Conservation (phyloP, 1,140 invertebrate species). For the Saxidomus purpurata region DNA sequence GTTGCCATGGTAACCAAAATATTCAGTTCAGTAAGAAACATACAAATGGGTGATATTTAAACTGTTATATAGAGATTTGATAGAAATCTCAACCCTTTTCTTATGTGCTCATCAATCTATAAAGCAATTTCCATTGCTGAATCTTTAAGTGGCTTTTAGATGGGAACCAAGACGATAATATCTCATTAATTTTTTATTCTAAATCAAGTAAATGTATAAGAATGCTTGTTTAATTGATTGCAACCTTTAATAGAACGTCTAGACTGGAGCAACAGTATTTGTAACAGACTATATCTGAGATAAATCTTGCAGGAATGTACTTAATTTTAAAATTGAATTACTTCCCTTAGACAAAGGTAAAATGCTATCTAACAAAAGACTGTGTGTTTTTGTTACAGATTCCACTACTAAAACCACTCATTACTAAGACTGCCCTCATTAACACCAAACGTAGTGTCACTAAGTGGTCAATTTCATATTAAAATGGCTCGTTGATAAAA, state of each 20-base stretch:
- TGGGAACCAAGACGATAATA: not conserved
- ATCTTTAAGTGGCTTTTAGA: not conserved
- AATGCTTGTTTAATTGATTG: slow-evolving; percentile 19
- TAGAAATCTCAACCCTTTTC: slow-evolving; percentile 41
- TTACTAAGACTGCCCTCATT: too few relatives aligned
- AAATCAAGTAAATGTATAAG: not conserved
- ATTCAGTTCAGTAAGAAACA: slow-evolving; percentile 56
- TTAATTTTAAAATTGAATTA: not conserved
- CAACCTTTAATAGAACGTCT: not conserved
- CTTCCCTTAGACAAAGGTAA: slow-evolving; percentile 13
- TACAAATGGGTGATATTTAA: slow-evolving; percentile 60
- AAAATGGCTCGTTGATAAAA: too few relatives aligned
- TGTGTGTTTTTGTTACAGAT: too few relatives aligned
- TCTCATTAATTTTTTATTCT: not conserved
- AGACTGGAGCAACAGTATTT: not conserved
- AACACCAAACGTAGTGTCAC: too few relatives aligned
- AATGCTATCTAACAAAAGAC: too few relatives aligned
- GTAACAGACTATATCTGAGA: not conserved
- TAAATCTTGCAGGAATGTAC: not conserved
- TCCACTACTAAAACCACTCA: too few relatives aligned
- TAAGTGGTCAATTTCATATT: too few relatives aligned
- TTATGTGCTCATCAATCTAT: slow-evolving; percentile 29
- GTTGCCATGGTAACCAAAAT: slow-evolving; percentile 67
- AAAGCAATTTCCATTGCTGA: not conserved
- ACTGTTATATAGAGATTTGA: slow-evolving; percentile 60